These are phyloP conservation scores for Hypomecis atomaria DNA, from an alignment of 2,888 invertebrate species.

Conservation along the genomic window DNA sequence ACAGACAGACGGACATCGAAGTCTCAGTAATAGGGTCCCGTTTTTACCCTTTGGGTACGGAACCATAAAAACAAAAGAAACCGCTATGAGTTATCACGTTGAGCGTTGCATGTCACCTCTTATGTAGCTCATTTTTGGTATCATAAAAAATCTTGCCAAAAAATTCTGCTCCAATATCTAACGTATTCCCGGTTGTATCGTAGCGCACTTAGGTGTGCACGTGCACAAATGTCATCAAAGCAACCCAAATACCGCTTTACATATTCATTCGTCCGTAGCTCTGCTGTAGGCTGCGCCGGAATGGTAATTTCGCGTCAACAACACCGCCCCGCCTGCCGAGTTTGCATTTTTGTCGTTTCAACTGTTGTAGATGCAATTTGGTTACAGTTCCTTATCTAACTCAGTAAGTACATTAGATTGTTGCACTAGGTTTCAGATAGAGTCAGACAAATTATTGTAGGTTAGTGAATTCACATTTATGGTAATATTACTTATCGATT, in stretches of 20 bases:
- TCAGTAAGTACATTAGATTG: constrained; percentile 25
- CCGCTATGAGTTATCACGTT: too few relatives aligned
- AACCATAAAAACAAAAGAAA: too few relatives aligned
- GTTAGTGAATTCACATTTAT: too few relatives aligned
- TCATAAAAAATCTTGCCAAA: neutral
- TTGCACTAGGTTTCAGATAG: neutral
- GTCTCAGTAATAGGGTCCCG: too few relatives aligned
- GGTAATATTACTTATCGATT: too few relatives aligned
- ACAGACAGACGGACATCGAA: too few relatives aligned
- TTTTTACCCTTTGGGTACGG: too few relatives aligned
- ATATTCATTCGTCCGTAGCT: constrained; percentile 72
- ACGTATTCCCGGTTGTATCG: constrained; percentile 9
- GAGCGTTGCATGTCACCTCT: too few relatives aligned
- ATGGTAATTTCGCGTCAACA: constrained; percentile 80
- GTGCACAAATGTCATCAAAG: constrained; percentile 60
- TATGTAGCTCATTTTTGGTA: too few relatives aligned
- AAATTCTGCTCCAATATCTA: neutral
- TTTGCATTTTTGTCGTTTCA: constrained; percentile 78
- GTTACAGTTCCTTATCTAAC: constrained; percentile 28
- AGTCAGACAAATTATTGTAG: neutral
- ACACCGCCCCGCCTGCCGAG: constrained; percentile 62
- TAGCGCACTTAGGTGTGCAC: constrained; percentile 26
- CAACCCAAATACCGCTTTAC: constrained; percentile 71
- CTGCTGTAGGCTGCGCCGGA: constrained; percentile 64
- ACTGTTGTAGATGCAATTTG: constrained; percentile 63